A percentile compares a stretch with the other conserved stretches of the same genome.
These are phyloP conservation scores for Diarsia mendica DNA, from an alignment of 2,888 invertebrate genomes.

Conservation along the genomic window DNA sequence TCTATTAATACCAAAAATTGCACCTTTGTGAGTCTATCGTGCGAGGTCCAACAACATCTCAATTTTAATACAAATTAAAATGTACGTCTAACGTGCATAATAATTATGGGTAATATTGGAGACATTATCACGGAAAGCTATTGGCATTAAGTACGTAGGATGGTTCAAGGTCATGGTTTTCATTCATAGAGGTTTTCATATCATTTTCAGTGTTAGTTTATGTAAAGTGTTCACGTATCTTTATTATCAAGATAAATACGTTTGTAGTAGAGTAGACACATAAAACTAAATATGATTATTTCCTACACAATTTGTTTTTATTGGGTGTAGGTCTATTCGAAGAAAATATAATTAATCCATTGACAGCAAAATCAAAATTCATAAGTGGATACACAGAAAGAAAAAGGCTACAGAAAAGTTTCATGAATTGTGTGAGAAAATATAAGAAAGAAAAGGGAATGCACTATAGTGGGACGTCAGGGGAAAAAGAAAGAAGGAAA, in stretches of 20 bases:
- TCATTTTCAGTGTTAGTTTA: slow-evolving; percentile 26
- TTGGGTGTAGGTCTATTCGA: not conserved
- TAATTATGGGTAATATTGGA: slow-evolving; percentile 22
- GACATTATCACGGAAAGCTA: slow-evolving; percentile 4
- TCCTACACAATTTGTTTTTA: not conserved
- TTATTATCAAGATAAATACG: slow-evolving; percentile 34
- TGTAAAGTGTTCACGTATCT: slow-evolving; percentile 21
- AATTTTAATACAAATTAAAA: slow-evolving; percentile 14
- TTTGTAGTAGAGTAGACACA: not conserved
- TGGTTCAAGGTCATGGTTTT: slow-evolving; percentile 42
- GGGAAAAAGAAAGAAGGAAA: not conserved
- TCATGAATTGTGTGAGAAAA: not conserved
- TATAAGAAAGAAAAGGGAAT: not conserved
- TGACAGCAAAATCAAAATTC: not conserved
- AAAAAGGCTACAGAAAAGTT: not conserved
- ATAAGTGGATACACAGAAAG: not conserved
- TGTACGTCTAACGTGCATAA: slow-evolving; percentile 1
- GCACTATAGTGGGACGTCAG: not conserved
- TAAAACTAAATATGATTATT: slow-evolving; percentile 5
- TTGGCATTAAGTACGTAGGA: slow-evolving; percentile 11
- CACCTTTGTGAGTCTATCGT: slow-evolving; percentile 23
- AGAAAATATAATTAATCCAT: not conserved
- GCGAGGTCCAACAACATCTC: slow-evolving; percentile 5
- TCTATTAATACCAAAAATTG: slow-evolving; percentile 43
- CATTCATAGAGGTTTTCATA: slow-evolving; percentile 42